Evolutionary conservation across 2,797 vertebrate genomes (phyloP), one percentile per base, ranked within the genome.

Genomic region (Oreonectes daqikongensis): DNA sequence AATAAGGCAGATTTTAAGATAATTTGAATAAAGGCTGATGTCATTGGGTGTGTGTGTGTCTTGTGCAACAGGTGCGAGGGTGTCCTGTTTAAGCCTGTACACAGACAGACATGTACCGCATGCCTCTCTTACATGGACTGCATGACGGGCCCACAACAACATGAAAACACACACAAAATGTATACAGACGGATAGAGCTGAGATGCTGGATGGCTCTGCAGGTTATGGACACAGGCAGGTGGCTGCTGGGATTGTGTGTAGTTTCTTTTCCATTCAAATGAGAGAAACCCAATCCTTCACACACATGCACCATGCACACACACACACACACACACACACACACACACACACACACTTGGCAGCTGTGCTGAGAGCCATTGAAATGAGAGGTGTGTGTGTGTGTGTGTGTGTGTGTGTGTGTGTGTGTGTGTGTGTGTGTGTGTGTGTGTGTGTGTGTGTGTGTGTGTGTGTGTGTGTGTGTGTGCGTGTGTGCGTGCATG

Each of bases 71-170:
- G 89, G 86, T 90, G 84, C 87, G 80, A 82, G 83, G 75, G 40
- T 24, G 78, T 87, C 85, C 28, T 89, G 90, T 90, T 85, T 79
- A 82, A 81, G 88, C 90, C 80, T 89, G 89, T 79, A 83, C 72
- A 81, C 48, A 74, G 52, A n/a, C 70, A 72, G 68, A 86, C 76
- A 65, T 77, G 70, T 72, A 80, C 69, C 28, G 42, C 82, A 80
- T 77, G 48, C 22, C 60, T 68, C 48, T 79, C 66, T 77, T 66
- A 63, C 67, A 75, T 5, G 18, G 55, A 15, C 61, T 69, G 18
- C 74, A 65, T 68, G 40, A 69, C 63, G 30, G 50, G 64, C 46
- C 63, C 53, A 18, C 30, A 40, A 70, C 17, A 12, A 22, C 46
- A 75, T 55, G 32, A 50, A 26, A 75, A 65, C 48, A 18, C 59